Base-by-base conservation (phyloP, 2,888 invertebrate species). In the Serrognathus titanus region DNA sequence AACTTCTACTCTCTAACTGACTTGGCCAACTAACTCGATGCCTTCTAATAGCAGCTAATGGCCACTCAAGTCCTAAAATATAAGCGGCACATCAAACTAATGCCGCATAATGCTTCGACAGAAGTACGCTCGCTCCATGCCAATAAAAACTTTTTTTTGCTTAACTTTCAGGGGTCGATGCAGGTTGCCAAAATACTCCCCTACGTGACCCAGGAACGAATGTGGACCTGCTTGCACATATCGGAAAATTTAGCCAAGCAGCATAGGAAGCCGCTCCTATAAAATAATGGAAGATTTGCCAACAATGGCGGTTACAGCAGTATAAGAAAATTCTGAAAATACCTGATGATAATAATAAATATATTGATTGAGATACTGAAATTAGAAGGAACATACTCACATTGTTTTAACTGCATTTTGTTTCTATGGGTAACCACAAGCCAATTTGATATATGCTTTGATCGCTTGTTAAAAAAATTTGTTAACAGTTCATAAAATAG, bases 101-200 rank as follows among this genome's bases (percentile, higher is more conserved):
- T 20, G 47, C 38, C 16, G 35, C 40, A 11, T 39, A 35, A 37
- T n/a, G 12, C 4, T 11, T 16, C 20, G 31, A 20, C 16, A n/a
- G 39, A 12, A 31, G 12, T 16, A 39, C 47, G 11, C 20, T 37
- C 31, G 10, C 16, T 13, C 31, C 16, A 16, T 11, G 13, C 12
- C n/a, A 10, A 37, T 13, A n/a, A 11, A 38, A 40, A 51, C 41
- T 51, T 55, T 59, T 40, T 54, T 55, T 57, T 59, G 60, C 24
- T 31, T 31, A 31, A 31, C 24, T 73, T 71, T 50, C 69, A 79
- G 79, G 79, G 79, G 39, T 77, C 79, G 6, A 77, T 79, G 69
- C 78, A 79, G 66, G 78, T 78, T 39, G 78, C 77, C 1, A 78
- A 78, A 66, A 69, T 78, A 53, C 69, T 78, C 10, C 77, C 78